Evolutionary conservation across 2,113 vertebrate species (phyloP).

Genomic region (Eolophus roseicapilla): DNA sequence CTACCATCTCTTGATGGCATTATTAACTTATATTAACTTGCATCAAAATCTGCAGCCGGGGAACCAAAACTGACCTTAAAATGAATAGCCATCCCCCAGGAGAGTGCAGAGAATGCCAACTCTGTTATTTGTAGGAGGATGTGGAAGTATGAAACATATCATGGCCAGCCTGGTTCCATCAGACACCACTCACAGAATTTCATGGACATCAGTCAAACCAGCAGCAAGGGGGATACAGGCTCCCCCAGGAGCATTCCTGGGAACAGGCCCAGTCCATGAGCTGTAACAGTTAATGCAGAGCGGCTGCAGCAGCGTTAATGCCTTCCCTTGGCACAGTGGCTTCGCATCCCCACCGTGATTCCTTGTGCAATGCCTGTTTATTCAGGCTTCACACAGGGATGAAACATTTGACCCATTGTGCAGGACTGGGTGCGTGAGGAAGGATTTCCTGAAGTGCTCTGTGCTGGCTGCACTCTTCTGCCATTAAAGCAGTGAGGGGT

Average conservation of each 20-base stretch:
- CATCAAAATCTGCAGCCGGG: not conserved
- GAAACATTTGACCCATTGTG: slow-evolving; percentile 18
- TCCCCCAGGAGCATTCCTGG: not conserved
- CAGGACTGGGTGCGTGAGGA: not conserved
- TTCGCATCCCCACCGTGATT: not conserved
- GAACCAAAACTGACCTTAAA: not conserved
- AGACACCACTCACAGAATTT: not conserved
- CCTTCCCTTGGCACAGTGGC: not conserved
- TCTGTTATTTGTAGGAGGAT: not conserved
- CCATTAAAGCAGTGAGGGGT: not conserved
- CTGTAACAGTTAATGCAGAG: not conserved
- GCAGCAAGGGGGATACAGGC: not conserved
- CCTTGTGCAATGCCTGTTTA: slow-evolving; percentile 31
- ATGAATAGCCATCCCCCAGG: not conserved
- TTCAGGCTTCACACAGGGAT: slow-evolving; percentile 35
- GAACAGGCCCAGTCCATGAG: fast-evolving
- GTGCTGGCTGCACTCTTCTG: not conserved
- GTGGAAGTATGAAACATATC: fast-evolving
- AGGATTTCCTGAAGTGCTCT: not conserved
- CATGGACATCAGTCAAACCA: fast-evolving
- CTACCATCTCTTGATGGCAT: not conserved
- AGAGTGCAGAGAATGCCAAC: not conserved
- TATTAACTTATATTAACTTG: fast-evolving
- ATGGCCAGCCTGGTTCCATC: not conserved
- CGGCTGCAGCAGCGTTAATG: fast-evolving